Evolutionary conservation across 1,140 invertebrate genomes (phyloP), one percentile per base, ranked within the genome.

Genomic region (Drosophila tsacasi): DNA sequence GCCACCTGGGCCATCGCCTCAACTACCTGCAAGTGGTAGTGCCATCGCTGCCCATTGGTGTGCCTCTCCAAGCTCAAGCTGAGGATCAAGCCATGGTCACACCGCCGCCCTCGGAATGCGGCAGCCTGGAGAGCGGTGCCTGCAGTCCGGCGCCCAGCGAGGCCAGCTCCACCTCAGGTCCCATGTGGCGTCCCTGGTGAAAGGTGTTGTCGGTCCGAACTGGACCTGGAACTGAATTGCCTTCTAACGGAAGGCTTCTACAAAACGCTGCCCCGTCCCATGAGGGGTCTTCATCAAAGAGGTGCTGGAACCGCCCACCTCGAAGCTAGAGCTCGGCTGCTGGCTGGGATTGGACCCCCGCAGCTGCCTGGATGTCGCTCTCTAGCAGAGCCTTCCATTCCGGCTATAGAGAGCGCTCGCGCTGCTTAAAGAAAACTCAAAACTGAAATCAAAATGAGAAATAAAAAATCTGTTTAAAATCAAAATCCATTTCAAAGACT

Each of bases 1-100:
- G 96, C 37, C 97, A 98, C 91, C 94, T 98, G 58, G 97, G 97
- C 23, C 96, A 97, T 93, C 95, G 96, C 17, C 94, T 97, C 57
- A 97, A 97, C 93, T 96, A 93, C 44, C 63, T 93, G 73, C 92
- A 93, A 83, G 92, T 93, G 39, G 91, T 93, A 39, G 92, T 93
- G 23, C 92, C 92, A 8, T 89, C 86, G 1, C 63, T 85, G 42
- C 90, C 83, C 49, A 91, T 90, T 23, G 85, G 86, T 6, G 79
- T 91, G 35, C 78, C 85, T 0, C 50, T 82, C 1, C 68, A 86
- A 15, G 61, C 57, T 1, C 23, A 57, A 9, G 52, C 57, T 0
- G 79, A 85, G n/a, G 75, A 65, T 62, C 81, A 68, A 21, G 63
- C 62, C 2, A 25, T 92, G 44, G 89, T 93, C 5, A 93, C 92